Percentiles rank a stretch among this genome's conserved stretches.
Evolutionary conservation across 2,888 invertebrate genomes (phyloP).

Genomic region (Cheilosia vernalis): DNA sequence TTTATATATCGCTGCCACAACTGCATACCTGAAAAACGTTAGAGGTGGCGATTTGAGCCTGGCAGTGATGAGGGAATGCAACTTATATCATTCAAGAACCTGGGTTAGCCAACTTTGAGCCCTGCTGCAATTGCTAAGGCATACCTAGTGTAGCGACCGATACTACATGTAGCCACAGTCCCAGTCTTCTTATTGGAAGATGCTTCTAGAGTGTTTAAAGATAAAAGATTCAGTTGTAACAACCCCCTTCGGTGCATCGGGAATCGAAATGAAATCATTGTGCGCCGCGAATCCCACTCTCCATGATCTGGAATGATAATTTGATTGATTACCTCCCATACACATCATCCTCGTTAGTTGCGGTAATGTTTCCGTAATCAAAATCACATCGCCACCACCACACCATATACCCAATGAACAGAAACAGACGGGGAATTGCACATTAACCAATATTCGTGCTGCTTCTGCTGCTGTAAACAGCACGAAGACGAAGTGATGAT

Average conservation of each 20-base stretch:
- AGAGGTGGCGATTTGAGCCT: too few species aligned
- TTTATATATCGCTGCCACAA: too few species aligned
- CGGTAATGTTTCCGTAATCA: conserved; percentile 71
- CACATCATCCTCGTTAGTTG: conserved; percentile 58
- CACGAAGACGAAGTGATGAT: conserved; percentile 48
- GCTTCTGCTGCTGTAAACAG: conserved; percentile 10
- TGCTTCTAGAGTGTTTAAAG: too few species aligned
- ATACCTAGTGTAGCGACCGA: too few species aligned
- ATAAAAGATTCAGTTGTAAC: too few species aligned
- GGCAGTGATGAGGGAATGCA: too few species aligned
- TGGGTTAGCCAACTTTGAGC: too few species aligned
- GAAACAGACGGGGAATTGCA: conserved; percentile 35
- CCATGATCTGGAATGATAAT: conserved; percentile 13
- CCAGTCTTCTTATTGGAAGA: too few species aligned
- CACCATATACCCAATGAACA: conserved; percentile 28
- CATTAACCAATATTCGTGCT: conserved; percentile 56
- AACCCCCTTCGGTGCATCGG: background rate
- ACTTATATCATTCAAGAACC: too few species aligned
- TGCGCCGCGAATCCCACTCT: conserved; percentile 17
- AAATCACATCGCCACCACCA: conserved; percentile 58
- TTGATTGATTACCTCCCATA: conserved; percentile 66
- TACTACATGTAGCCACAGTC: too few species aligned
- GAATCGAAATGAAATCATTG: background rate
- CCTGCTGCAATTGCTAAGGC: too few species aligned
- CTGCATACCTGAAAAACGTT: too few species aligned